Percentiles rank a stretch among this genome's conserved stretches.
These are phyloP conservation scores for Trichogramma evanescens DNA, from an alignment of 2,888 invertebrate genomes.

Conservation along the genomic window DNA sequence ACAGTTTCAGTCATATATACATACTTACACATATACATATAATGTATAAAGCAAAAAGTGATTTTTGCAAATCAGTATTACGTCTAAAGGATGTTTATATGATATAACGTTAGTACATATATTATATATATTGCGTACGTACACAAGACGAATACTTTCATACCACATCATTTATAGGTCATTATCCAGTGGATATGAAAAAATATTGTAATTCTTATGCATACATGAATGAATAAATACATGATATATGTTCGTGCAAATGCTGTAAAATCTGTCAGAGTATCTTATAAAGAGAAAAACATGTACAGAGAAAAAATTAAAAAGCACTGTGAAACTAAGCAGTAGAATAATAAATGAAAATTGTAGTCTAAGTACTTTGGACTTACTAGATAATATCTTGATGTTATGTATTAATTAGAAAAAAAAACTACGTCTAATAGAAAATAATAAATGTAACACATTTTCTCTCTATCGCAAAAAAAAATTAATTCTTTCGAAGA, in stretches of 20 bases:
- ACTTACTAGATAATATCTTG: slow-evolving; percentile 22
- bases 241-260: slow-evolving; percentile 27
- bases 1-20: slow-evolving; percentile 19
- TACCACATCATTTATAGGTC: slow-evolving; percentile 35
- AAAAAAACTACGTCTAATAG: slow-evolving; percentile 10
- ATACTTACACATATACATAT: too few species aligned
- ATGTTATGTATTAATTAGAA: slow-evolving; percentile 23
- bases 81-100: slow-evolving; percentile 35
- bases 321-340: background rate
- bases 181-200: slow-evolving; percentile 28
- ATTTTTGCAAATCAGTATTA: slow-evolving; percentile 43
- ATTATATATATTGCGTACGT: slow-evolving; percentile 36
- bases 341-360: slow-evolving; percentile 7
- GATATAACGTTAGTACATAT: slow-evolving; percentile 35
- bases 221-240: too few species aligned
- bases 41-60: slow-evolving; percentile 13
- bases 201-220: slow-evolving; percentile 16
- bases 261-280: slow-evolving; percentile 13
- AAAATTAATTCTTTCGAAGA: slow-evolving; percentile 5
- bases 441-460: slow-evolving; percentile 14
- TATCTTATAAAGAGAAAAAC: slow-evolving; percentile 22
- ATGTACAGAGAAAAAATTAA: slow-evolving; percentile 19
- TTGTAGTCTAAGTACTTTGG: slow-evolving; percentile 11
- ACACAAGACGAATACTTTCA: slow-evolving; percentile 16
- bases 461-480: slow-evolving; percentile 11